Evolutionary conservation across 2,888 invertebrate genomes (phyloP).

Genomic region (Ormyrus thymus): DNA sequence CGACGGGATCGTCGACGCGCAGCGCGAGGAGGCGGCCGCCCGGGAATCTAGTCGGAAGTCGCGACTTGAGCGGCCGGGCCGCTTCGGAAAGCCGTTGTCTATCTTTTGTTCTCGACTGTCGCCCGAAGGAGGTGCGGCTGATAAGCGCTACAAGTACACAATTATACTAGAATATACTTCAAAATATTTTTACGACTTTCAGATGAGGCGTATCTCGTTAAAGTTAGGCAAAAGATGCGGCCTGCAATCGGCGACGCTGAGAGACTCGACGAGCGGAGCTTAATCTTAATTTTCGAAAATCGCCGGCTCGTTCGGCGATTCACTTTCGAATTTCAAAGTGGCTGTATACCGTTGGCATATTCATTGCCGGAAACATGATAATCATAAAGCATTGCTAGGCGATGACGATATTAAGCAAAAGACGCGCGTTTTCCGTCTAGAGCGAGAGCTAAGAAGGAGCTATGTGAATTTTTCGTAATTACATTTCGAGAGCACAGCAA

Average conservation of each 20-base stretch:
- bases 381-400: conserved; percentile 12
- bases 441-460: too few relatives aligned
- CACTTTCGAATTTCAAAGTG: too few relatives aligned
- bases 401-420: not conserved
- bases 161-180: conserved; percentile 34
- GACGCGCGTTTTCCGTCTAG: too few relatives aligned
- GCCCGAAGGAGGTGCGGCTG: conserved; percentile 39
- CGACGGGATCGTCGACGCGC: too few relatives aligned
- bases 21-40: too few relatives aligned
- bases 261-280: not conserved
- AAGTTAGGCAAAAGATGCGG: not conserved
- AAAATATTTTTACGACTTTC: conserved; percentile 50
- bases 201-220: conserved; percentile 10
- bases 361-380: conserved; percentile 40
- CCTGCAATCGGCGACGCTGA: too few relatives aligned
- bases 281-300: not conserved
- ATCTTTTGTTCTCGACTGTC: not conserved
- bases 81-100: too few relatives aligned
- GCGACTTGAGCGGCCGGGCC: too few relatives aligned
- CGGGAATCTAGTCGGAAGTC: too few relatives aligned
- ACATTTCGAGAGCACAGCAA: not conserved
- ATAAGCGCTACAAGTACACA: conserved; percentile 43
- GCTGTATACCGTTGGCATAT: conserved; percentile 13
- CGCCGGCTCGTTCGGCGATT: too few relatives aligned
- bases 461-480: not conserved